Evolutionary conservation across 2,888 invertebrate genomes (phyloP).

Genomic region (Desoria tigrina): DNA sequence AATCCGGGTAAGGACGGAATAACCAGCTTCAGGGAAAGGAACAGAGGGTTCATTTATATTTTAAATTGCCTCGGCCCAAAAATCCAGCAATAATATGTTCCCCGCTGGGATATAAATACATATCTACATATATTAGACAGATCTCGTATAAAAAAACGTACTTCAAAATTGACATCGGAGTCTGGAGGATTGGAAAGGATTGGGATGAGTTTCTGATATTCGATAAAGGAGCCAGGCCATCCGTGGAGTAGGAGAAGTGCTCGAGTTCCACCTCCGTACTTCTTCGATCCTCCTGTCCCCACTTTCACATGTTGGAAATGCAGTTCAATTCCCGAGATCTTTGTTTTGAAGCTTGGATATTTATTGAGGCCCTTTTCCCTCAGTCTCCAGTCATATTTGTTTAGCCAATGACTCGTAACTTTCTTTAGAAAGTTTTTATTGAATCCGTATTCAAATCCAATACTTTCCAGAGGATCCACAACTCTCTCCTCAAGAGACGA

Average conservation of each 20-base stretch:
- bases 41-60: not conserved
- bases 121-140: too few species aligned
- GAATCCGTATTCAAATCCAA: slow-evolving; percentile 78
- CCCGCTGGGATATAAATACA: too few species aligned
- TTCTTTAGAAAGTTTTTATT: slow-evolving; percentile 68
- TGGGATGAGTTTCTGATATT: slow-evolving; percentile 55
- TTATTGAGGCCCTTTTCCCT: slow-evolving; percentile 71
- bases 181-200: slow-evolving; percentile 60
- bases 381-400: slow-evolving; percentile 71
- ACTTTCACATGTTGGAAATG: slow-evolving; percentile 74
- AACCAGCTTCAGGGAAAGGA: slow-evolving; percentile 53
- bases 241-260: slow-evolving; percentile 50
- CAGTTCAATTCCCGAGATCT: slow-evolving; percentile 73
- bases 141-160: too few species aligned
- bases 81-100: too few species aligned
- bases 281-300: slow-evolving; percentile 60
- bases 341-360: slow-evolving; percentile 73
- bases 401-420: slow-evolving; percentile 76
- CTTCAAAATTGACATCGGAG: slow-evolving; percentile 61
- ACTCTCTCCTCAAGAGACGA: slow-evolving; percentile 53
- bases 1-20: slow-evolving; percentile 63
- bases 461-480: slow-evolving; percentile 58
- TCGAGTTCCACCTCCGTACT: slow-evolving; percentile 37
- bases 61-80: not conserved
- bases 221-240: slow-evolving; percentile 52